phyloP scores from a whole-genome alignment of 2,797 vertebrate genomes.

The Tauraco hartlaubi region DNA sequence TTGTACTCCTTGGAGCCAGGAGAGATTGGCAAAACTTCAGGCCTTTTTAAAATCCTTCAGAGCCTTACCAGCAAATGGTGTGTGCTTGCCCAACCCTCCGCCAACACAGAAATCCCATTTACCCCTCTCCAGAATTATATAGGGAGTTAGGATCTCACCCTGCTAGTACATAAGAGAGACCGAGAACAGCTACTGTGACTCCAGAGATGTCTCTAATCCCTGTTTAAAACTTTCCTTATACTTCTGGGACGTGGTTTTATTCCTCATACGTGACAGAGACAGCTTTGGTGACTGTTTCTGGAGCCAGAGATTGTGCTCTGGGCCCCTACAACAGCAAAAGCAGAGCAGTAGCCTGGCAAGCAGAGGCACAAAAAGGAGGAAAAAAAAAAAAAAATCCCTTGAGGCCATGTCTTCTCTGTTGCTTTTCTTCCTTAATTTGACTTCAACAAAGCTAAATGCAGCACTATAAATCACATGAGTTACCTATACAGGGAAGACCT shows the following conservation, averaged over 20 bases:
- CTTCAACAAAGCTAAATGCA: not conserved
- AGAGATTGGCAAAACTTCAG: not conserved
- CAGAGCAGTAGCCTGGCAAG: not conserved
- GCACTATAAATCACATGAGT: not conserved
- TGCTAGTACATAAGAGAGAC: not conserved
- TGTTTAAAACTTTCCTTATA: not conserved
- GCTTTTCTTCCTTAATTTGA: not conserved
- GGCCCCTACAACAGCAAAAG: not conserved
- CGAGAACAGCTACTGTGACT: not conserved
- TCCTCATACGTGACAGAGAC: not conserved
- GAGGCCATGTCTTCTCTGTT: not conserved
- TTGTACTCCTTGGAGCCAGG: not conserved
- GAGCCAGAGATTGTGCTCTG: not conserved
- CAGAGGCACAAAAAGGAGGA: not conserved
- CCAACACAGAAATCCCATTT: not conserved
- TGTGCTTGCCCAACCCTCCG: fast-evolving
- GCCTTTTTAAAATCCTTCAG: not conserved
- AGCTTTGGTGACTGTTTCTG: not conserved
- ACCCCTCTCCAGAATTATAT: not conserved
- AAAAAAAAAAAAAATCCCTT: not conserved
- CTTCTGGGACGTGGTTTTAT: not conserved
- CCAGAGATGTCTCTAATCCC: not conserved
- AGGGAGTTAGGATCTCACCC: not conserved
- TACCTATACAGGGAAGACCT: constrained; percentile 21
- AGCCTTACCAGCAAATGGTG: not conserved